Percentiles rank a stretch among this genome's conserved stretches.
phyloP scores from a whole-genome alignment of 1,140 invertebrate genomes.

The Nomia melanderi region DNA sequence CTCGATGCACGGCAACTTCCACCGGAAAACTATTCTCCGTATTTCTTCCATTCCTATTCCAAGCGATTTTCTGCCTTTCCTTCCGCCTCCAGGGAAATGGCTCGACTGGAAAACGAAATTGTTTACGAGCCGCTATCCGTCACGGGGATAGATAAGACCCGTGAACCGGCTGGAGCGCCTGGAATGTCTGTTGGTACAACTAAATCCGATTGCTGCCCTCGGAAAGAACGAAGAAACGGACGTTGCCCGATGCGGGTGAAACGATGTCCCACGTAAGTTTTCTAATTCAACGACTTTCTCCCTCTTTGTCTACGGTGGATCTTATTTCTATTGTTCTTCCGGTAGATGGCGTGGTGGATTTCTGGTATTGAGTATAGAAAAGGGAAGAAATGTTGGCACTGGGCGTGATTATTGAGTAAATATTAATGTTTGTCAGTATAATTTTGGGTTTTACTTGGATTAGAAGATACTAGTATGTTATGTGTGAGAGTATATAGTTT shows the following conservation, averaged over 20 bases:
- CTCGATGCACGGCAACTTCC: neutral
- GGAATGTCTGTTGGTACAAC: neutral
- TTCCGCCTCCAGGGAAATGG: conserved; percentile 1
- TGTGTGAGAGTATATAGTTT: too few relatives aligned
- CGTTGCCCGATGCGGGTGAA: neutral
- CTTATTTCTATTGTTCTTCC: too few relatives aligned
- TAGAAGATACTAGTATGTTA: too few relatives aligned
- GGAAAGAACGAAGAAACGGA: neutral
- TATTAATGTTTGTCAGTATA: too few relatives aligned
- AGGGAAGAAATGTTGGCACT: too few relatives aligned
- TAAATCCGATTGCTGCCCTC: conserved; percentile 1
- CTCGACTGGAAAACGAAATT: conserved; percentile 15
- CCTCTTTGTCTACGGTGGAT: too few relatives aligned
- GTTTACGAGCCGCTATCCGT: conserved; percentile 22
- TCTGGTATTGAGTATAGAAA: too few relatives aligned
- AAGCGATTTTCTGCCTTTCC: neutral
- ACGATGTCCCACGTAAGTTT: too few relatives aligned
- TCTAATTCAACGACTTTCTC: too few relatives aligned
- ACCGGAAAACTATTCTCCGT: conserved; percentile 10
- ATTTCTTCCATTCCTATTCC: conserved; percentile 1
- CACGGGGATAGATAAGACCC: neutral
- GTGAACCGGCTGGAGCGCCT: neutral
- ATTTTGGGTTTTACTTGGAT: too few relatives aligned
- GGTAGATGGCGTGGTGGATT: too few relatives aligned
- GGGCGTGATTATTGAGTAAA: too few relatives aligned